Conservation (phyloP, 2,797 vertebrate genomes). For the Acanthurus leucopareius region DNA sequence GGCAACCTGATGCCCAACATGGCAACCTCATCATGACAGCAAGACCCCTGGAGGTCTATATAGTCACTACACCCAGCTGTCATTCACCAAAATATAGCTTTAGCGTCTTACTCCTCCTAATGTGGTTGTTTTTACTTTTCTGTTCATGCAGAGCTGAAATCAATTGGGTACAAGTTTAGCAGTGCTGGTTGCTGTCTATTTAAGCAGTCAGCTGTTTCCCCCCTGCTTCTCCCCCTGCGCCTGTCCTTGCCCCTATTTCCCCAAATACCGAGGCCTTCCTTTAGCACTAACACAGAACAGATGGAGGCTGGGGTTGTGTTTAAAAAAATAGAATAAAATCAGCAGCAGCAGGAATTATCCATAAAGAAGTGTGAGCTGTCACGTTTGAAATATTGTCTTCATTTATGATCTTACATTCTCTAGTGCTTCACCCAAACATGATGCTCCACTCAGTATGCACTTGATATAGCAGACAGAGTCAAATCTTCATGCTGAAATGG, state of each 20-base stretch:
- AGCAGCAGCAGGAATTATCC: constrained; percentile 4
- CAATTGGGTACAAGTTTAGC: no score
- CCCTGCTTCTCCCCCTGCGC: no score
- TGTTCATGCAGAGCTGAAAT: no score
- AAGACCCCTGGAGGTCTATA: not conserved
- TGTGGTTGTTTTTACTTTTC: no score
- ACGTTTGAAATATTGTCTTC: constrained; percentile 1
- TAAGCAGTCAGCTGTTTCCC: no score
- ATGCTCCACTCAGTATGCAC: constrained; percentile 1
- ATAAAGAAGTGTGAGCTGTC: constrained; percentile 17
- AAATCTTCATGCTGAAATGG: constrained; percentile 24
- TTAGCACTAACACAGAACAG: not conserved
- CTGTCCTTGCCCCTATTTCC: no score
- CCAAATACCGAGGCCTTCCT: no score
- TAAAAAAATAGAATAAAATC: not conserved
- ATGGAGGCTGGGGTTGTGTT: not conserved
- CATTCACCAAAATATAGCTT: no score
- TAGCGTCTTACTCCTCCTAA: no score
- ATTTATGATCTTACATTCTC: constrained; percentile 14
- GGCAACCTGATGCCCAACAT: not conserved
- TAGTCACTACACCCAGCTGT: no score
- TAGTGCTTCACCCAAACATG: constrained; percentile 5
- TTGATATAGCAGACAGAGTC: not conserved
- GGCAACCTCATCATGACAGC: not conserved
- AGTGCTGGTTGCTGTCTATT: no score